Evolutionary conservation across 2,888 invertebrate species (phyloP).

Genomic region (Cerceris rybyensis): DNA sequence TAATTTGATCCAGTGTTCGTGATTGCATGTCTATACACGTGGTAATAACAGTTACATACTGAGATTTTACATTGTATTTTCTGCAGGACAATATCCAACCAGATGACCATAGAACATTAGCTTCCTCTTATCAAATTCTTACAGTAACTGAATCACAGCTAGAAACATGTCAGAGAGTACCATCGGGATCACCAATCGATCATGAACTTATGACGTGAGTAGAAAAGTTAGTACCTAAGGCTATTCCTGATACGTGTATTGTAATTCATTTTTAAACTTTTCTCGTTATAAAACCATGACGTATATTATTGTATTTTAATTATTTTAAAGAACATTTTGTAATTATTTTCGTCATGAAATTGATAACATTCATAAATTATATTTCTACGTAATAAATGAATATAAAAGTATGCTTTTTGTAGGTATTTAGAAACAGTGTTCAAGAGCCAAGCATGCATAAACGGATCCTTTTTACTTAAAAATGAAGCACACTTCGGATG

Average conservation of each 20-base stretch:
- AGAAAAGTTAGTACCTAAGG: constrained; percentile 44
- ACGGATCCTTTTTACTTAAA: constrained; percentile 91
- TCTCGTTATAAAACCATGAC: background rate
- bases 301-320: background rate
- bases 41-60: background rate
- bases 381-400: too few relatives aligned
- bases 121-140: constrained; percentile 86
- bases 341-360: too few relatives aligned
- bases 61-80: constrained; percentile 19
- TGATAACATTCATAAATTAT: too few relatives aligned
- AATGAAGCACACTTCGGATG: constrained; percentile 90
- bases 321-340: background rate
- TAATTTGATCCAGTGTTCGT: too few relatives aligned
- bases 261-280: too few relatives aligned
- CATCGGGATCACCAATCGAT: constrained; percentile 87
- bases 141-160: constrained; percentile 85
- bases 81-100: constrained; percentile 82
- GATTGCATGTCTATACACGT: background rate
- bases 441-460: constrained; percentile 92
- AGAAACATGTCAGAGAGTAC: constrained; percentile 85
- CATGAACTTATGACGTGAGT: constrained; percentile 83
- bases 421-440: constrained; percentile 91
- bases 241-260: constrained; percentile 5
- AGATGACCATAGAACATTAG: constrained; percentile 86
- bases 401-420: background rate